Conservation (phyloP, 2,888 invertebrate species). For the Cryptophagus acutangulus region DNA sequence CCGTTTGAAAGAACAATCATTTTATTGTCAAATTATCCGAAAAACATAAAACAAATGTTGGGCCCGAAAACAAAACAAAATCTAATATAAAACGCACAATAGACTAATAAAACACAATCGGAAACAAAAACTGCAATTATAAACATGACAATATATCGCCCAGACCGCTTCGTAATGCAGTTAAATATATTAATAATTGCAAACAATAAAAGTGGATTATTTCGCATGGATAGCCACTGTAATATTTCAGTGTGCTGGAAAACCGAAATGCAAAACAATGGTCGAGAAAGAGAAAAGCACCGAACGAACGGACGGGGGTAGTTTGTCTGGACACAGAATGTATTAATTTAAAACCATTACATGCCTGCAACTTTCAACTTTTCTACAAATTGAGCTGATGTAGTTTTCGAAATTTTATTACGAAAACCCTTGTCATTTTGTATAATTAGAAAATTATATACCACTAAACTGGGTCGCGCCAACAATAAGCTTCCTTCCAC, state of each 20-base stretch:
- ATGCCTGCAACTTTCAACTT: conserved; percentile 11
- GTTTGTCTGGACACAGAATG: conserved; percentile 17
- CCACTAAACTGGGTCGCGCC: no score
- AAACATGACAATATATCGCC: conserved; percentile 42
- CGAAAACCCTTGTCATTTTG: no score
- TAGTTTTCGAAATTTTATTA: no score
- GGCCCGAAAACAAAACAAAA: conserved; percentile 39
- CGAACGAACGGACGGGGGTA: not conserved
- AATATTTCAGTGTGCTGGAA: conserved; percentile 35
- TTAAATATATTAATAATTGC: conserved; percentile 48
- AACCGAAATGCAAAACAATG: conserved; percentile 29
- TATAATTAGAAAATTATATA: no score
- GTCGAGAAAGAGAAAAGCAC: conserved; percentile 16
- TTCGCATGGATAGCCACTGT: conserved; percentile 42
- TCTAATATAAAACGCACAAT: conserved; percentile 46
- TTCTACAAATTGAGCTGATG: not conserved
- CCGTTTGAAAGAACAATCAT: conserved; percentile 35
- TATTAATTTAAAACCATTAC: conserved; percentile 30
- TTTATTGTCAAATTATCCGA: conserved; percentile 43
- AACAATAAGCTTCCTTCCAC: no score
- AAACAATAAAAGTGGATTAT: conserved; percentile 48
- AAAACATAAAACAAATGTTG: conserved; percentile 40
- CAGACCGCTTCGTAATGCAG: conserved; percentile 41
- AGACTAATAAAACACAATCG: conserved; percentile 44
- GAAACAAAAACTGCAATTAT: conserved; percentile 45